Evolutionary conservation across 2,888 invertebrate species (phyloP), one percentile per base, ranked within the genome.

Genomic region (Drosophila mercatorum): DNA sequence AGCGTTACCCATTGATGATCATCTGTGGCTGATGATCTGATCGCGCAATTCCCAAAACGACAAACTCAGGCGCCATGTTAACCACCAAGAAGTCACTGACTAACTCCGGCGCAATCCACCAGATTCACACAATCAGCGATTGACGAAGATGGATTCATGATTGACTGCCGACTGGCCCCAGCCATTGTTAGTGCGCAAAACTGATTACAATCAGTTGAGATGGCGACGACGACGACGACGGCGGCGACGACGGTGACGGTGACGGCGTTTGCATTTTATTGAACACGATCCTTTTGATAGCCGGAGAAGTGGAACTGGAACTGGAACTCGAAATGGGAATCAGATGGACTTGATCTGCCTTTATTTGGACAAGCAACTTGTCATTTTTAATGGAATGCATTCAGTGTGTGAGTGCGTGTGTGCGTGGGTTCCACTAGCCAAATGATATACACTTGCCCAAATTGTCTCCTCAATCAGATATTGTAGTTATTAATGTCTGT

Each of bases 51-150:
- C 91, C 90, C 91, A 83, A 90, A 89, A 85, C 84, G 86, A 90
- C 88, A 91, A 91, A 91, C 90, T 90, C 89, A 91, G 92, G 92
- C 92, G 92, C 92, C 92, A 92, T 92, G 92, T 92, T 91, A 89
- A 84, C 80, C 82, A 88, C 83, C 89, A 85, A 78, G 75, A 74
- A 80, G 79, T 77, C 80, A 77, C 66, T 70, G 76, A 73, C 77
- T 74, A 79, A 78, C 80, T 85, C 53, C 55, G 26, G 26, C 49
- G 56, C 58, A 36, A 57, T 31, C 46, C 53, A 38, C 56, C 52
- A 46, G 46, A 68, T 66, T 51, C 79, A 63, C 55, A 55, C 67
- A 67, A 67, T 65, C 66, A 41, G 43, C 68, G 52, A 63, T 34
- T 88, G 86, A 85, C 84, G 88, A 89, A 81, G 90, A 91, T 88